These are phyloP conservation scores for Archilochus colubris DNA, from an alignment of 2,113 vertebrate genomes.

Conservation along the genomic window DNA sequence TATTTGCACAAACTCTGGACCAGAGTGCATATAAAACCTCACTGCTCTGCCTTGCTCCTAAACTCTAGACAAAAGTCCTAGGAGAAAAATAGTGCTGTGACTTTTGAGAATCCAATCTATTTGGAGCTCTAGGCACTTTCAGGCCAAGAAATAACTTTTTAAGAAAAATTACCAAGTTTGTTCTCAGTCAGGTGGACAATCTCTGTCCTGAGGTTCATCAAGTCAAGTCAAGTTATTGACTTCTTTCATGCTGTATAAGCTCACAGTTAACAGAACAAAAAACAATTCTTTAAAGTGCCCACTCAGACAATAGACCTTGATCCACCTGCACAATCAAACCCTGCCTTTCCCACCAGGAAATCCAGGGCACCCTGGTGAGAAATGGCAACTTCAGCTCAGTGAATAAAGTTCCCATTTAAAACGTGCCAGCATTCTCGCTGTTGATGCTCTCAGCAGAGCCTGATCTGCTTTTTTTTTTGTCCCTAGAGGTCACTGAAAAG, in stretches of 20 bases:
- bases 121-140: neutral
- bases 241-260: neutral
- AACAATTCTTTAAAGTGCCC: neutral
- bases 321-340: neutral
- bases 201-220: neutral
- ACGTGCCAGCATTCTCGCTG: neutral
- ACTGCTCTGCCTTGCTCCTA: neutral
- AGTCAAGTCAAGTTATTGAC: neutral
- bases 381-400: neutral
- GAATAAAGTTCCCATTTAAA: neutral
- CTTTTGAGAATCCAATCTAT: neutral
- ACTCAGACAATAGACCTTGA: neutral
- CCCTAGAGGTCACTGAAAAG: constrained; percentile 1
- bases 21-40: neutral
- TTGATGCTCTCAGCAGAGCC: neutral
- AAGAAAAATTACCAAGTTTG: neutral
- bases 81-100: neutral
- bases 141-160: neutral
- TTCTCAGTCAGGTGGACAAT: neutral
- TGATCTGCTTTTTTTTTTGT: neutral
- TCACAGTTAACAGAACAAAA: neutral
- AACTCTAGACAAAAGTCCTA: neutral
- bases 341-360: neutral
- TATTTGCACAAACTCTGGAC: neutral
- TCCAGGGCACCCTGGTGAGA: neutral